Evolutionary conservation across 2,888 invertebrate species (phyloP).

Genomic region (Phaedon cochleariae): DNA sequence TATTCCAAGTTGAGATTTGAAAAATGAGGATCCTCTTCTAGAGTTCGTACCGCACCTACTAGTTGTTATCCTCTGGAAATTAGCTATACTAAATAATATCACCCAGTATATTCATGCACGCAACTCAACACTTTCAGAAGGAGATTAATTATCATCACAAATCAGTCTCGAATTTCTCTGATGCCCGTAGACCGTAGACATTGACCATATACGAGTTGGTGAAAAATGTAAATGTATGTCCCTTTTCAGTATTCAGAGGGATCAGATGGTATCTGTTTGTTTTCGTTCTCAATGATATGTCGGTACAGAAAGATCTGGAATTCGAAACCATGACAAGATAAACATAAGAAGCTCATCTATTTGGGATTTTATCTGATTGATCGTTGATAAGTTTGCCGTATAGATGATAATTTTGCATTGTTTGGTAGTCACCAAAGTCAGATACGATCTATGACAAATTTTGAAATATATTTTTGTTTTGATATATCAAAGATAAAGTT

Average conservation of each 20-base stretch:
- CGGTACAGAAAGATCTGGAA: neutral
- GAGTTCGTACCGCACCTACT: too few species aligned
- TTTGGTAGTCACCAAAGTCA: neutral
- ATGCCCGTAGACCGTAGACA: constrained; percentile 16
- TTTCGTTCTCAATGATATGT: neutral
- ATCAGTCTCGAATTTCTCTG: constrained; percentile 26
- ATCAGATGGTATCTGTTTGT: constrained; percentile 3
- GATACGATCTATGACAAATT: neutral
- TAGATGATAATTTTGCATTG: neutral
- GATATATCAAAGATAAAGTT: too few species aligned
- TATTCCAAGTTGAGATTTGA: too few species aligned
- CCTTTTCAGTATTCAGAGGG: neutral
- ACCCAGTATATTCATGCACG: neutral
- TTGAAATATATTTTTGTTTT: neutral
- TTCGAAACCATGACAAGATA: neutral
- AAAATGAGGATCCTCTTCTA: too few species aligned
- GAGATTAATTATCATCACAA: constrained; percentile 26
- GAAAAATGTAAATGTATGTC: constrained; percentile 5
- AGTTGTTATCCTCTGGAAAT: too few species aligned
- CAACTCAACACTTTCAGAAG: constrained; percentile 20
- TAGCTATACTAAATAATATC: too few species aligned
- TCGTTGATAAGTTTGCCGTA: neutral
- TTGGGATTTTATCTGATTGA: neutral
- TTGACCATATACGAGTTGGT: constrained; percentile 13
- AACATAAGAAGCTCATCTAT: neutral